Percentiles rank a stretch among this genome's conserved stretches.
Evolutionary conservation across 2,113 vertebrate species (phyloP).

Genomic region (Sturnira hondurensis): DNA sequence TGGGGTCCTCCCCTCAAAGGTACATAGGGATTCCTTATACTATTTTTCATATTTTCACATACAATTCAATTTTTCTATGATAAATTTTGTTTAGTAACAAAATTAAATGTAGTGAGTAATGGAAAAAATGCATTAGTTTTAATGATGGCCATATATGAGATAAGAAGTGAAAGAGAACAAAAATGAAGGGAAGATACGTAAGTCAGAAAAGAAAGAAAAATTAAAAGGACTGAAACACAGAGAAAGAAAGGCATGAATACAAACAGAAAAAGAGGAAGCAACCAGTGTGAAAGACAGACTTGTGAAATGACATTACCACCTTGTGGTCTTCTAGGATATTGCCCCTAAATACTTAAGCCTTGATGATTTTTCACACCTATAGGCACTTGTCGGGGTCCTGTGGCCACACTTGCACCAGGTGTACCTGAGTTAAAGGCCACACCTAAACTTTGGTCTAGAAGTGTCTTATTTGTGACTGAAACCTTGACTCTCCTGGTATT

Average conservation of each 20-base stretch:
- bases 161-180: neutral
- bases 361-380: neutral
- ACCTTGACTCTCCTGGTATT: neutral
- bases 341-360: neutral
- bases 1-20: no score
- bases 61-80: neutral
- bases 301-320: conserved; percentile 69
- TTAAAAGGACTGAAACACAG: neutral
- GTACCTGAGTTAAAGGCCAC: neutral
- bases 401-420: neutral
- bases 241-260: neutral
- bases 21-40: neutral
- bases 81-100: neutral
- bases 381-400: neutral
- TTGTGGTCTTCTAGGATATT: conserved; percentile 65
- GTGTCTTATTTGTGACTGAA: neutral
- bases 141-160: neutral
- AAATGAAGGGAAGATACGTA: neutral
- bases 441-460: neutral
- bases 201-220: neutral
- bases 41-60: neutral
- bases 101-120: neutral
- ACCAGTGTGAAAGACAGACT: neutral
- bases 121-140: neutral
- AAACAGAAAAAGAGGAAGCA: neutral